Conservation (phyloP, 2,113 vertebrate genomes). For the Scomber scombrus region DNA sequence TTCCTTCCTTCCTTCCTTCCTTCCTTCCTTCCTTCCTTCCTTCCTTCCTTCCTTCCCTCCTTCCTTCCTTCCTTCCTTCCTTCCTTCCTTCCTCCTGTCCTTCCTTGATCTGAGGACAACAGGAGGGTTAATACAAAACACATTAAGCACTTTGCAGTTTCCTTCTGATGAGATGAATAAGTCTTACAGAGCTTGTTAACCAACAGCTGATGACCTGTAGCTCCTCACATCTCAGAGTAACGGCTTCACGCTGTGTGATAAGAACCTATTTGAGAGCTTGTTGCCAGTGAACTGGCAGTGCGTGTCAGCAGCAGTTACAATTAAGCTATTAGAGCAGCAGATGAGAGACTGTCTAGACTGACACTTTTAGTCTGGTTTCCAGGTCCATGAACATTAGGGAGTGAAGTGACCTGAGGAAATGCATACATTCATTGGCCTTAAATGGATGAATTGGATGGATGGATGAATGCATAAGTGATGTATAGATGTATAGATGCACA, state of each 20-base stretch:
- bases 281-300: background rate
- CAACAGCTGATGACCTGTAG: conserved; percentile 17
- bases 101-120: too few relatives aligned
- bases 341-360: conserved; percentile 23
- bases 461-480: background rate
- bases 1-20: too few relatives aligned
- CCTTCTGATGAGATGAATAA: background rate
- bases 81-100: too few relatives aligned
- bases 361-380: conserved; percentile 23
- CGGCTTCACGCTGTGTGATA: background rate
- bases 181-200: background rate
- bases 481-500: background rate
- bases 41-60: too few relatives aligned
- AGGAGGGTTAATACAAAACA: background rate
- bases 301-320: background rate
- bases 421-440: background rate
- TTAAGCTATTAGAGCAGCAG: conserved; percentile 4
- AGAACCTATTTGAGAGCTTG: background rate
- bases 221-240: background rate
- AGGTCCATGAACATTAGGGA: conserved; percentile 16
- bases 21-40: too few relatives aligned
- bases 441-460: conserved; percentile 7
- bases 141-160: background rate
- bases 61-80: too few relatives aligned
- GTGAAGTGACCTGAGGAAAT: conserved; percentile 22